Evolutionary conservation across 1,140 invertebrate species (phyloP).

Genomic region (Venturia canescens): DNA sequence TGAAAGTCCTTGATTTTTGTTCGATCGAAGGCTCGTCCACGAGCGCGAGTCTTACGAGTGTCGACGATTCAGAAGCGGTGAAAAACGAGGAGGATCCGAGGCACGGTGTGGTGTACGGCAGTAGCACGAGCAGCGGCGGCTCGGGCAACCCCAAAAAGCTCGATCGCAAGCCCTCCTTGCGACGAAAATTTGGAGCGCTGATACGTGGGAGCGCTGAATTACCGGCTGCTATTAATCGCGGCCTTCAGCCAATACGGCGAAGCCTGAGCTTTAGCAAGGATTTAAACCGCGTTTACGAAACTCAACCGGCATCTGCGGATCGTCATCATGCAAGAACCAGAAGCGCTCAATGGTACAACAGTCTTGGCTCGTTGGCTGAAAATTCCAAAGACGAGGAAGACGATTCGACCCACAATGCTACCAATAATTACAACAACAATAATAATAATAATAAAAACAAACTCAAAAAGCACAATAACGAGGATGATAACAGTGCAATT

Average conservation of each 20-base stretch:
- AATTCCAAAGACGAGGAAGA: constrained; percentile 59
- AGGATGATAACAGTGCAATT: background rate
- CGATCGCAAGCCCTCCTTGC: constrained; percentile 64
- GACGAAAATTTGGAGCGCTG: constrained; percentile 65
- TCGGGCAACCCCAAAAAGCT: constrained; percentile 47
- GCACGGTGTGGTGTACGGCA: background rate
- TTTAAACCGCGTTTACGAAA: constrained; percentile 61
- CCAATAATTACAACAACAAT: constrained; percentile 32
- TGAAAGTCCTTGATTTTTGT: background rate
- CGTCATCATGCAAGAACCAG: constrained; percentile 57
- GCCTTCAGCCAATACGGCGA: constrained; percentile 68
- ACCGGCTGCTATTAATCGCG: constrained; percentile 68
- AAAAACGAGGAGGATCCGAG: background rate
- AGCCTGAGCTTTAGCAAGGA: constrained; percentile 70
- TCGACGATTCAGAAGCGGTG: background rate
- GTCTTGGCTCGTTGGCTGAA: constrained; percentile 65
- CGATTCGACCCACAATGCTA: constrained; percentile 13
- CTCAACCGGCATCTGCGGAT: constrained; percentile 24
- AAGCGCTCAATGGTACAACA: constrained; percentile 69
- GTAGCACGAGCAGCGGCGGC: background rate
- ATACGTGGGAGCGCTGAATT: constrained; percentile 66
- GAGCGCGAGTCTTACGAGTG: background rate
- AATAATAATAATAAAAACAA: constrained; percentile 17
- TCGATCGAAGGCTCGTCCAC: background rate
- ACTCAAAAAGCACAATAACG: background rate